Evolutionary conservation across 2,113 vertebrate species (phyloP).

Genomic region (Peromyscus maniculatus): DNA sequence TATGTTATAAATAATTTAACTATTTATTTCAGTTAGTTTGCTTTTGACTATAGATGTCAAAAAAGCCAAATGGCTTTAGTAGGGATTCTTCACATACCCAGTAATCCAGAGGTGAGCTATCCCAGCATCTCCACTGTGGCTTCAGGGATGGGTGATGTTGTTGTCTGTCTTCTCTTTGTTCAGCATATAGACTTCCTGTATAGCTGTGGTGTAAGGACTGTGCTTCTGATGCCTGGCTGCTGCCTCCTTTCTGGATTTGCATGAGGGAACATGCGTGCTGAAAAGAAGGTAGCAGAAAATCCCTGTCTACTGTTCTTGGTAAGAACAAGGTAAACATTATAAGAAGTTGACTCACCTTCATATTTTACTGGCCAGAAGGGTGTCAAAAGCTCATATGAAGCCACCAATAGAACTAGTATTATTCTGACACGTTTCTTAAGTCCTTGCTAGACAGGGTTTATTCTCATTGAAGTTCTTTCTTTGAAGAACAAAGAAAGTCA

Average conservation of each 20-base stretch:
- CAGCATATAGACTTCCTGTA: not conserved
- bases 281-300: not conserved
- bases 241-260: not conserved
- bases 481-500: not conserved
- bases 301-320: not conserved
- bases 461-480: not conserved
- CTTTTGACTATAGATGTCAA: not conserved
- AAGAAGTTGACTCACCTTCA: not conserved
- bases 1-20: not conserved
- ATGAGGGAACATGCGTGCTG: not conserved
- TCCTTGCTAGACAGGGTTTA: not conserved
- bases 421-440: not conserved
- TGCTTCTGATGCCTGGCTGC: not conserved
- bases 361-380: not conserved
- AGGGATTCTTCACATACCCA: not conserved
- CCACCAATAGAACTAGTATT: not conserved
- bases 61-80: not conserved
- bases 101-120: not conserved
- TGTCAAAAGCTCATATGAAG: not conserved
- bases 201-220: not conserved
- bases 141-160: not conserved
- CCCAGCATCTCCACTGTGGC: not conserved
- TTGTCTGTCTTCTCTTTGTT: not conserved
- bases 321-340: not conserved
- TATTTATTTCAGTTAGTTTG: conserved; percentile 23